Evolutionary conservation across 2,113 vertebrate genomes (phyloP), one percentile per base, ranked within the genome.

Genomic region (Entomyzon cyanotis): DNA sequence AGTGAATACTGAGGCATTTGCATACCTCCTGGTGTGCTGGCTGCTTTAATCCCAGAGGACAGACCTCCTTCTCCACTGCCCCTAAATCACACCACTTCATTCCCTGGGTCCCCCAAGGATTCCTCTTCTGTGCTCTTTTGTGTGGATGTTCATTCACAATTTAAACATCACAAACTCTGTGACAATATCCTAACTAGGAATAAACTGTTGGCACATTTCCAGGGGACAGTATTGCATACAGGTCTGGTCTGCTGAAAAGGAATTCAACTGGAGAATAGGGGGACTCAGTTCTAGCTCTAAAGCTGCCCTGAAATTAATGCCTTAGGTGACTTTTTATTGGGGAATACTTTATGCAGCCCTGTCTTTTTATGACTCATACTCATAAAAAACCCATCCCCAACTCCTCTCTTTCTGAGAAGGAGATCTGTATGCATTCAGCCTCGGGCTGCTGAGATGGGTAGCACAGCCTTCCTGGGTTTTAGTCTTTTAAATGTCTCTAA

Each of bases 11-110:
- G 75, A 65, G 2, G 6, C 4, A 73, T 95, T 96, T 95, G 77
- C 76, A 92, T 94, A 80, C 77, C 91, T 92, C 89, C 89, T 80
- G 93, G 58, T 80, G 82, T 18, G 77, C 67, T 71, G 84, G 22
- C 60, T 73, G 80, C 46, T 93, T 70, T 79, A 62, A 46, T 87
- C 49, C 19, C 44, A 33, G 37, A 55, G 91, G 76, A 88, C 33
- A 73, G n/a, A 74, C 33, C 52, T 69, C 24, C 3, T 73, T 41
- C 80, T 63, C 62, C 37, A 21, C n/a, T 53, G 49, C 63, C 52
- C 65, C 46, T 65, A 64, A 82, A 91, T 91, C 42, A 90, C 1
- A 1, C 58, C 69, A 76, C 71, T 78, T 84, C 71, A 15, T 71
- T 10, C 15, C 50, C 67, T 73, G 62, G 22, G 4, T 83, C 41